Percentiles rank a stretch among this genome's conserved stretches.
phyloP scores from a whole-genome alignment of 1,140 invertebrate species.

The Zaprionus gabonicus region DNA sequence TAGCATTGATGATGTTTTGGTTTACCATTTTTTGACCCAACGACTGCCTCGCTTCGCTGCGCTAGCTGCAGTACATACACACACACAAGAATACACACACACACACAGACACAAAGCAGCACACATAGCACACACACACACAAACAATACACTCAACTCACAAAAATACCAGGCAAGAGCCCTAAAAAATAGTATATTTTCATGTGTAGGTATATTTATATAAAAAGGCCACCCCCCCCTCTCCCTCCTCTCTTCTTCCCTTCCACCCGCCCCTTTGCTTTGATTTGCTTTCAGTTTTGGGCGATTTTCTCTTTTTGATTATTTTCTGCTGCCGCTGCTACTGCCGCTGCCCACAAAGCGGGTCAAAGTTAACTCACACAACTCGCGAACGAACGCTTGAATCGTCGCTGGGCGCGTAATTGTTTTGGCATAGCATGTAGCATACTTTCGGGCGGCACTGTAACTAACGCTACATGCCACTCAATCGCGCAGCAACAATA shows the following conservation, averaged over 20 bases:
- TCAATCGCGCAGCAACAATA: constrained; percentile 42
- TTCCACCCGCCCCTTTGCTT: neutral
- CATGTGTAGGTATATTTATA: constrained; percentile 25
- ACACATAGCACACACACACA: neutral
- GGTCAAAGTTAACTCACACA: constrained; percentile 54
- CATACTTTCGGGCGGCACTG: constrained; percentile 44
- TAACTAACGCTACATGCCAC: constrained; percentile 48
- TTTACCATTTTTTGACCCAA: constrained; percentile 40
- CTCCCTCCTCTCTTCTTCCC: neutral
- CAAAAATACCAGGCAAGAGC: neutral
- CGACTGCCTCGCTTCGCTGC: neutral
- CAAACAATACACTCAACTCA: constrained; percentile 2
- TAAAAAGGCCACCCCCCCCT: constrained; percentile 1
- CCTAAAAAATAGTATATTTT: constrained; percentile 10
- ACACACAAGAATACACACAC: neutral
- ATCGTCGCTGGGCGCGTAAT: constrained; percentile 34
- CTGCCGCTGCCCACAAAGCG: constrained; percentile 34
- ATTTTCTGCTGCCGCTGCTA: constrained; percentile 6
- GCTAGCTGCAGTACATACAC: constrained; percentile 15
- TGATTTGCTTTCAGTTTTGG: constrained; percentile 27
- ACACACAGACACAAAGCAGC: neutral
- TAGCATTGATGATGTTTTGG: constrained; percentile 51
- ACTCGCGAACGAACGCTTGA: constrained; percentile 23
- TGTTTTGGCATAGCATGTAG: constrained; percentile 36
- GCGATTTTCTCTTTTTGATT: constrained; percentile 16